Evolutionary conservation across 2,113 vertebrate genomes (phyloP).

Genomic region (Psophia crepitans): DNA sequence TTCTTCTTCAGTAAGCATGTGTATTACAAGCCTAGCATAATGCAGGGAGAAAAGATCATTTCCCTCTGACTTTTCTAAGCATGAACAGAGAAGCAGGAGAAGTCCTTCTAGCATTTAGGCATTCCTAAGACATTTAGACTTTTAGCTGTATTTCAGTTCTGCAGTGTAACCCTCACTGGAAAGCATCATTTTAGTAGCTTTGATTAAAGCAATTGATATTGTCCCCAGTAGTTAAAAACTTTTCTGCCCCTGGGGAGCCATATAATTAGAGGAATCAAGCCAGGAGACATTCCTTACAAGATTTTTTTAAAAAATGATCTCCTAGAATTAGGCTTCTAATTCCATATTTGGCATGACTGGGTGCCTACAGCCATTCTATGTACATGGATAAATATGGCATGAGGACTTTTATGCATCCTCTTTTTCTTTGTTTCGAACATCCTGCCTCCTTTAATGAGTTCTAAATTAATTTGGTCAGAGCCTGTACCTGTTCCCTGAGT

Average conservation of each 20-base stretch:
- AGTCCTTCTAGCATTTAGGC: neutral
- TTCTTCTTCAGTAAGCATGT: neutral
- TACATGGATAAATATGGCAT: neutral
- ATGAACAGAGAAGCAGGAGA: neutral
- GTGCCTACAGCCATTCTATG: neutral
- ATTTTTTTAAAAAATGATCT: neutral
- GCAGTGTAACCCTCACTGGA: neutral
- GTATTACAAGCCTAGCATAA: neutral
- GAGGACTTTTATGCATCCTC: neutral
- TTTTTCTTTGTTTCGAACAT: neutral
- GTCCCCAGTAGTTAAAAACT: neutral
- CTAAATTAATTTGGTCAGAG: neutral
- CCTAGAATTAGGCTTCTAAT: neutral
- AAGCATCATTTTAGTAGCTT: neutral
- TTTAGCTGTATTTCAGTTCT: neutral
- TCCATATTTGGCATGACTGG: neutral
- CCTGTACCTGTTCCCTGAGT: neutral
- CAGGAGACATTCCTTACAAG: neutral
- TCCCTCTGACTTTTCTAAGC: neutral
- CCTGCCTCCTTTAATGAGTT: neutral
- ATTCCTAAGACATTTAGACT: neutral
- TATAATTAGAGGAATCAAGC: slow-evolving; percentile 1
- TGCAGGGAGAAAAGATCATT: neutral
- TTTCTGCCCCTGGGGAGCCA: neutral
- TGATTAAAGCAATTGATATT: slow-evolving; percentile 8